Conservation (phyloP, 2,113 vertebrate genomes). For the Cochlearius cochlearius region DNA sequence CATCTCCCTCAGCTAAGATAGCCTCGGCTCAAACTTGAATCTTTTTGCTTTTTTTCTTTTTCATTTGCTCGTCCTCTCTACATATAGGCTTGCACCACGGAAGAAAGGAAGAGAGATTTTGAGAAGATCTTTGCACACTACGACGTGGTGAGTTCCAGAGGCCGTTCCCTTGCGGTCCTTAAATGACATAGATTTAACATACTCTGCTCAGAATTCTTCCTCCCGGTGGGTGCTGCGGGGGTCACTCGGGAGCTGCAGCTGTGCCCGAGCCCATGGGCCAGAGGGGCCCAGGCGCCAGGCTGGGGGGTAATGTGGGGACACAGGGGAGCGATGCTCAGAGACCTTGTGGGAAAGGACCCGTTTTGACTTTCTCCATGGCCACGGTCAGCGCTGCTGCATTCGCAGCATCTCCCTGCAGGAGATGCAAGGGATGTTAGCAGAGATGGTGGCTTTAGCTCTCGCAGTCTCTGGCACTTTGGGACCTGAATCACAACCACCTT, state of each 20-base stretch:
- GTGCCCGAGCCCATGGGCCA: neutral
- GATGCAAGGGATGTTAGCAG: neutral
- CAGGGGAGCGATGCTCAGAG: neutral
- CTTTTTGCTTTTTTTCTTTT: neutral
- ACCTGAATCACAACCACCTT: neutral
- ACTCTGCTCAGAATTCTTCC: neutral
- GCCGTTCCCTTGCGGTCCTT: rapidly evolving
- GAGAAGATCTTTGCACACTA: constrained; percentile 95
- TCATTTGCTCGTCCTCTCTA: neutral
- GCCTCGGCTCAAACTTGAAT: neutral
- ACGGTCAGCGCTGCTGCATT: neutral
- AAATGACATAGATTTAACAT: neutral
- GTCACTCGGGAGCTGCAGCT: neutral
- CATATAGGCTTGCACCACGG: constrained; percentile 80
- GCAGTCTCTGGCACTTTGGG: neutral
- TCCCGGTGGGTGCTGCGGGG: neutral
- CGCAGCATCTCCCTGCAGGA: neutral
- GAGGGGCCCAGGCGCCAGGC: rapidly evolving
- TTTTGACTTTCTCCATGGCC: neutral
- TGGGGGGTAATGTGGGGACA: neutral
- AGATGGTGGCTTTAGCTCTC: neutral
- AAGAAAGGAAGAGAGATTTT: constrained; percentile 91
- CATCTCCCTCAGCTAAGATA: neutral
- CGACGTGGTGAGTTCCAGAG: constrained; percentile 87
- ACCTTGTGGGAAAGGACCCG: neutral